phyloP scores from a whole-genome alignment of 2,888 invertebrate genomes.

The Pelosia muscerda region DNA sequence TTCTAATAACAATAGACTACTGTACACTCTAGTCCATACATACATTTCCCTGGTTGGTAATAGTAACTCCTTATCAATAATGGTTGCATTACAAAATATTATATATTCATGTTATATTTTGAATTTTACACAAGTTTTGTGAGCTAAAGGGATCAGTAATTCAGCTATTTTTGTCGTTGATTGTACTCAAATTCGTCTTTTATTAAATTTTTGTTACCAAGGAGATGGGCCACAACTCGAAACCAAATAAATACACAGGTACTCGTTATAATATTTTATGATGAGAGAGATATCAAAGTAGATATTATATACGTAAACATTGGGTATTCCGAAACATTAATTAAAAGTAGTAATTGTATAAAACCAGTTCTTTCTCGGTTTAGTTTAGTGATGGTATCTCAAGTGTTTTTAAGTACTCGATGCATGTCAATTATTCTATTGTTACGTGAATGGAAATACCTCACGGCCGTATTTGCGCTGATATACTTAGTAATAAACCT shows the following conservation, averaged over 20 bases:
- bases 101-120: too few species aligned
- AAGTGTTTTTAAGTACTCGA: slow-evolving; percentile 32
- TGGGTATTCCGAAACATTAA: slow-evolving; percentile 11
- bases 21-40: too few species aligned
- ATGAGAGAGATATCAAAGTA: background rate
- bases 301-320: slow-evolving; percentile 14
- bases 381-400: slow-evolving; percentile 32
- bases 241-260: background rate
- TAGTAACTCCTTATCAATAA: too few species aligned
- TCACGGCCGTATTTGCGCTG: slow-evolving; percentile 31
- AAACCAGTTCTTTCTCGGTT: slow-evolving; percentile 38
- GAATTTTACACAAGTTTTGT: too few species aligned
- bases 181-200: background rate
- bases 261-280: background rate
- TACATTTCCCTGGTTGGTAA: too few species aligned
- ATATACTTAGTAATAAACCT: slow-evolving; percentile 26
- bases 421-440: slow-evolving; percentile 43
- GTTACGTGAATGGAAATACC: slow-evolving; percentile 47
- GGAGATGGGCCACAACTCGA: background rate
- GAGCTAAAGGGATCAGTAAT: too few species aligned
- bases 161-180: too few species aligned
- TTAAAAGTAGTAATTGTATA: slow-evolving; percentile 16
- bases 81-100: too few species aligned
- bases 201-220: background rate
- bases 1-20: too few species aligned